Percentiles rank a stretch among this genome's conserved stretches.
phyloP scores from a whole-genome alignment of 2,888 invertebrate species.

The Pandemis heparana region DNA sequence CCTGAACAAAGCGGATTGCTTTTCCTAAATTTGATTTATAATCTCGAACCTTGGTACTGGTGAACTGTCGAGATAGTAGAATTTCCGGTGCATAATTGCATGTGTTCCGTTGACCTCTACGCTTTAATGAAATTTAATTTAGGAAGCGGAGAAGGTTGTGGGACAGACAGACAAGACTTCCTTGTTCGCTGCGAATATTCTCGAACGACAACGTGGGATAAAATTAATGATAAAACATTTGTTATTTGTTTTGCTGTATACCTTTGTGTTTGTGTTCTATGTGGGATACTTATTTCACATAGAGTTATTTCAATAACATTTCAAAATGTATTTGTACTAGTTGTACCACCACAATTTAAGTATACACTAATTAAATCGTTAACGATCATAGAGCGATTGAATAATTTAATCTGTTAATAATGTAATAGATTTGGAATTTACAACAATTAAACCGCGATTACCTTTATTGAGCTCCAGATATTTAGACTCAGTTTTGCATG shows the following conservation, averaged over 20 bases:
- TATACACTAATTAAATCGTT: too few species aligned
- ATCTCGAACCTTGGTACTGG: slow-evolving; percentile 3
- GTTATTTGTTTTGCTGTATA: background rate
- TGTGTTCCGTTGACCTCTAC: slow-evolving; percentile 34
- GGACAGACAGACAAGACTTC: slow-evolving; percentile 4
- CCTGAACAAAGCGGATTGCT: background rate
- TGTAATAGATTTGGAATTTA: too few species aligned
- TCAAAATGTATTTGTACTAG: too few species aligned
- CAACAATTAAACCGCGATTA: too few species aligned
- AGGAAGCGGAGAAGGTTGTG: slow-evolving; percentile 26
- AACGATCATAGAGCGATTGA: background rate
- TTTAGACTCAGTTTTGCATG: too few species aligned
- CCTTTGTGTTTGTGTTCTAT: background rate
- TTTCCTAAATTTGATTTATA: background rate
- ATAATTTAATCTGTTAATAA: too few species aligned
- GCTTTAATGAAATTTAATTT: slow-evolving; percentile 22
- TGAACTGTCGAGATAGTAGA: slow-evolving; percentile 43
- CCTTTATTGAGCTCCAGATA: too few species aligned
- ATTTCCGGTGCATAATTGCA: slow-evolving; percentile 46
- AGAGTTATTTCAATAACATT: too few species aligned
- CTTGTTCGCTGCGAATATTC: background rate
- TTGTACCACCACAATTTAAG: too few species aligned
- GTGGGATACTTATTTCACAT: background rate
- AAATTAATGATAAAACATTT: background rate
- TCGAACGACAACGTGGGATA: background rate